phyloP scores from a whole-genome alignment of 2,113 vertebrate genomes.

The Amblyopsis rosae region DNA sequence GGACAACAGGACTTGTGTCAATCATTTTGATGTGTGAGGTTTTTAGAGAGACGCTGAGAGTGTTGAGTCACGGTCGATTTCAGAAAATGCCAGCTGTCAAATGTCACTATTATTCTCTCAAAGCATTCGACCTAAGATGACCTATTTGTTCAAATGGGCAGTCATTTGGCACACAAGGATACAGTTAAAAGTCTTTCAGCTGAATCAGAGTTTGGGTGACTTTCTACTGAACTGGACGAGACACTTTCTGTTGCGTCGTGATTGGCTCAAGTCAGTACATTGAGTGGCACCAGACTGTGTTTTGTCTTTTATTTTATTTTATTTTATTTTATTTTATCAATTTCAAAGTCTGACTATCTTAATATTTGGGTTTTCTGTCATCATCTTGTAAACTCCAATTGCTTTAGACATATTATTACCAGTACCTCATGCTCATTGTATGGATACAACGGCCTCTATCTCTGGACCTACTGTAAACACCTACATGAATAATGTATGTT shows the following conservation, averaged over 20 bases:
- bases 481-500: neutral
- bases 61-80: neutral
- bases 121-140: neutral
- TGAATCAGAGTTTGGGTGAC: slow-evolving; percentile 9
- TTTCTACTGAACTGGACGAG: slow-evolving; percentile 10
- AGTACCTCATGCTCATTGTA: neutral
- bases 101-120: slow-evolving; percentile 7
- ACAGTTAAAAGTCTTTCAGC: slow-evolving; percentile 4
- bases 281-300: no score
- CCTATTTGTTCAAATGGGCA: slow-evolving; percentile 18
- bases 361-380: no score
- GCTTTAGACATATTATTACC: neutral
- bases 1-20: slow-evolving; percentile 11
- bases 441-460: neutral
- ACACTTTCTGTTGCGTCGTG: neutral
- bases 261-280: no score
- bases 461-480: neutral
- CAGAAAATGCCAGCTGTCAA: neutral
- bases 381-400: neutral
- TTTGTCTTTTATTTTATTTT: no score
- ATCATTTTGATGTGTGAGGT: slow-evolving; percentile 7
- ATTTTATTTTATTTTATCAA: no score
- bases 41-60: slow-evolving; percentile 7
- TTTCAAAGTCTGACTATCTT: no score
- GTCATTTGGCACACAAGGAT: neutral